A percentile compares a stretch with the other conserved stretches of the same genome.
phyloP scores from a whole-genome alignment of 2,888 invertebrate species.

The Ormyrus labotus region DNA sequence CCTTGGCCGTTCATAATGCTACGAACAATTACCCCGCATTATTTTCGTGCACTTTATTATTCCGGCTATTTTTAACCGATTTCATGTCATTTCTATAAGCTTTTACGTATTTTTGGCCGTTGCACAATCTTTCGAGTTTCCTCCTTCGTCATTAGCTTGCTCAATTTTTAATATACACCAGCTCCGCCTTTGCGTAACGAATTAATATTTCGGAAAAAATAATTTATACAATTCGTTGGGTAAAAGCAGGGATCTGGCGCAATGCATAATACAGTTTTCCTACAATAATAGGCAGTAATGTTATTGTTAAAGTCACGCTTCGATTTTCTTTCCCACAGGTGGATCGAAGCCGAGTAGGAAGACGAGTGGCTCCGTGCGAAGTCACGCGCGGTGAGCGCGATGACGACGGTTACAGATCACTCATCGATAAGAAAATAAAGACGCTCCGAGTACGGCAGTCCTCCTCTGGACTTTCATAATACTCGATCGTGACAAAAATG shows the following conservation, averaged over 20 bases:
- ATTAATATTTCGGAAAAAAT: too few relatives aligned
- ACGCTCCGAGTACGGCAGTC: slow-evolving; percentile 54
- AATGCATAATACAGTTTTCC: not conserved
- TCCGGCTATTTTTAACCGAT: too few relatives aligned
- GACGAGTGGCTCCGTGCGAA: slow-evolving; percentile 45
- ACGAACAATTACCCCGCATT: not conserved
- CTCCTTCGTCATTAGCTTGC: too few relatives aligned
- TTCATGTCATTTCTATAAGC: too few relatives aligned
- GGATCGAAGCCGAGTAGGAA: slow-evolving; percentile 24
- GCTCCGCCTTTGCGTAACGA: too few relatives aligned
- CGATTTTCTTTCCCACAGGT: slow-evolving; percentile 58
- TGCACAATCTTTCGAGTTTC: too few relatives aligned
- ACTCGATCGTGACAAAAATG: slow-evolving; percentile 75
- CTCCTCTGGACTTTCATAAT: slow-evolving; percentile 62
- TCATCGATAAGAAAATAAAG: slow-evolving; percentile 73
- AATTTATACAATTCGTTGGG: too few relatives aligned
- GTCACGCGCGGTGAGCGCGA: slow-evolving; percentile 58
- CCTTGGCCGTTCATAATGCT: not conserved
- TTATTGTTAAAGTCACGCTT: slow-evolving; percentile 52
- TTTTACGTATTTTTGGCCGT: too few relatives aligned
- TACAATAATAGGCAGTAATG: slow-evolving; percentile 34
- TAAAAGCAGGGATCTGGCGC: too few relatives aligned
- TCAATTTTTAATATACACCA: not conserved
- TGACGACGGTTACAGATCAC: slow-evolving; percentile 72
- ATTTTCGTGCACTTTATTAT: not conserved